phyloP scores from a whole-genome alignment of 1,140 invertebrate species.

The Psix sp. region DNA sequence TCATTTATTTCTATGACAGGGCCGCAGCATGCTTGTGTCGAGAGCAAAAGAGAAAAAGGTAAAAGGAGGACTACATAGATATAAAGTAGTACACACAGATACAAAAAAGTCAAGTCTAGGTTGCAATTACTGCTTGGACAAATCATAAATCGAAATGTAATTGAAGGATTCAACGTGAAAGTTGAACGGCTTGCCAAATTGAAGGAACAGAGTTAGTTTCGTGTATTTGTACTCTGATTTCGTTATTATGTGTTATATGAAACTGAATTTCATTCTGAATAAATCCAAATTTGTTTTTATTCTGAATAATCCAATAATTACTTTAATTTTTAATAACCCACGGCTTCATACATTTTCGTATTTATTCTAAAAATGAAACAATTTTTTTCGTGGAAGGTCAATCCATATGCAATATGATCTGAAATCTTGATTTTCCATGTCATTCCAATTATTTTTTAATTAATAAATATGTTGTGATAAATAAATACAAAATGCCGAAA shows the following conservation, averaged over 20 bases:
- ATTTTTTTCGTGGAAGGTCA: too few species aligned
- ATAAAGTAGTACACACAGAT: slow-evolving; percentile 33
- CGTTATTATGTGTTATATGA: slow-evolving; percentile 18
- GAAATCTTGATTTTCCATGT: too few species aligned
- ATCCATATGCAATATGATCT: too few species aligned
- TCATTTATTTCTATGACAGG: slow-evolving; percentile 70
- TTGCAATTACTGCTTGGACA: slow-evolving; percentile 52
- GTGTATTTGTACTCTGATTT: slow-evolving; percentile 28
- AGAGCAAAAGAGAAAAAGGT: slow-evolving; percentile 9
- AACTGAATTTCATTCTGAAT: slow-evolving; percentile 35
- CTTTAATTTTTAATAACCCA: slow-evolving; percentile 10
- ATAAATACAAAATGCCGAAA: too few species aligned
- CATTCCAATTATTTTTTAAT: too few species aligned
- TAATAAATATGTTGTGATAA: too few species aligned
- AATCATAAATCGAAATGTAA: slow-evolving; percentile 55
- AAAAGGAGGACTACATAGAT: slow-evolving; percentile 5
- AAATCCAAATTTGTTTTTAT: slow-evolving; percentile 6
- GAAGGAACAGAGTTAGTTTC: slow-evolving; percentile 42
- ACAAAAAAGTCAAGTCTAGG: slow-evolving; percentile 35
- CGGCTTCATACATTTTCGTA: too few species aligned
- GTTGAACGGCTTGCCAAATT: slow-evolving; percentile 38
- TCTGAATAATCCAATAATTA: slow-evolving; percentile 25
- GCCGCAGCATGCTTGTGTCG: slow-evolving; percentile 33
- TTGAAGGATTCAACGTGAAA: slow-evolving; percentile 46
- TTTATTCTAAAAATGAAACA: too few species aligned